Evolutionary conservation across 2,797 vertebrate genomes (phyloP), one percentile per base, ranked within the genome.

Genomic region (Glyptemys insculpta): DNA sequence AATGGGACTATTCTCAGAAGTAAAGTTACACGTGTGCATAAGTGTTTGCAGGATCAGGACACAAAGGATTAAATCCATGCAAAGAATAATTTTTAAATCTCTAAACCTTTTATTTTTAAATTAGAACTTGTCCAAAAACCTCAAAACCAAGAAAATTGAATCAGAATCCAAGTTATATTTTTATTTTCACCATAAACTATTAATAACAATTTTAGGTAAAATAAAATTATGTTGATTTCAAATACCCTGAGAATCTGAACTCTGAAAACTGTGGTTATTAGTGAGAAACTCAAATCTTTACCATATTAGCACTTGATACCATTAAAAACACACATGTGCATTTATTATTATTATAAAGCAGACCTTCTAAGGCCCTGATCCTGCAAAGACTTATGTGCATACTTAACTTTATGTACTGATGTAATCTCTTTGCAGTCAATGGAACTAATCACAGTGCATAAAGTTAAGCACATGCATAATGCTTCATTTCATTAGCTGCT

Each of bases 261-360:
- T 76, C 68, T 1, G 1, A 34, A 41, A 52, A 3, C 1, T 34
- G 87, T 1, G 0, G 52, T 44, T 2, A 14, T 5, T 1, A 1
- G 5, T 0, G 27, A 53, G 74, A 10, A 56, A 15, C 86, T 14
- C 3, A 15, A 65, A 11, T 65, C 2, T 0, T 3, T 37, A 2
- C n/a, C 9, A 0, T 6, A 25, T 54, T 59, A 18, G 41, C 93
- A 0, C 41, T 2, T 1, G 2, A 1, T 0, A 78, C 52, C 2
- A 1, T 8, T 44, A 9, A 5, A 68, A n/a, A 25, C 0, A 8
- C 44, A 11, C 0, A 44, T 0, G 11, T 31, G 2, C 16, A 0
- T 15, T 0, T 1, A 7, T 1, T 53, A 1, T 0, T 49, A 34
- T 65, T 34, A 47, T 0, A 23, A 62, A 0, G 3, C 0, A 12